Conservation (phyloP, 2,888 invertebrate species). For the Lasioglossum figueresi region DNA sequence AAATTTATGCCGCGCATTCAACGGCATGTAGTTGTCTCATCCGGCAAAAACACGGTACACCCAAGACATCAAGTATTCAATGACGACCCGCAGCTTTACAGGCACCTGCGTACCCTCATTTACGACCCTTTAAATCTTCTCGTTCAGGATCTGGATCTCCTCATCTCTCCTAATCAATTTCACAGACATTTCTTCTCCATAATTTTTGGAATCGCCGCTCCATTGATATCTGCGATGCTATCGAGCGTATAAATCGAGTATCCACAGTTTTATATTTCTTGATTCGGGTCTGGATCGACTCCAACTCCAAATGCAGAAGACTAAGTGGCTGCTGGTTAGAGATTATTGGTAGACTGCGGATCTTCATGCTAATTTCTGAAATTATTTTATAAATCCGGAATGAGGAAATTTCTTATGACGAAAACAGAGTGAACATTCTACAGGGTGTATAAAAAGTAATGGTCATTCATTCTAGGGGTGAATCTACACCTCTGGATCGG, state of each 20-base stretch:
- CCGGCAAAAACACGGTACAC: constrained; percentile 13
- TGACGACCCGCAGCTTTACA: constrained; percentile 11
- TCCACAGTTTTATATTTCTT: background rate
- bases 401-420: background rate
- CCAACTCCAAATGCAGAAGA: background rate
- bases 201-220: background rate
- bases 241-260: background rate
- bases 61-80: constrained; percentile 27
- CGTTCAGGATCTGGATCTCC: background rate
- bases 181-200: background rate
- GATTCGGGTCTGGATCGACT: background rate
- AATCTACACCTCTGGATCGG: no score
- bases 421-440: background rate
- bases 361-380: background rate
- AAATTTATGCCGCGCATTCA: constrained; percentile 26
- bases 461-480: no score
- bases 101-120: constrained; percentile 13
- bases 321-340: background rate
- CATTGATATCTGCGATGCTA: background rate
- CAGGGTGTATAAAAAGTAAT: no score
- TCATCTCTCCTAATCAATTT: background rate
- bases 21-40: constrained; percentile 23
- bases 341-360: background rate
- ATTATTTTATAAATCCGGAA: background rate
- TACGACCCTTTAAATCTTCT: constrained; percentile 22